Conservation (phyloP, 2,888 invertebrate species). For the Thymelicus acteon region DNA sequence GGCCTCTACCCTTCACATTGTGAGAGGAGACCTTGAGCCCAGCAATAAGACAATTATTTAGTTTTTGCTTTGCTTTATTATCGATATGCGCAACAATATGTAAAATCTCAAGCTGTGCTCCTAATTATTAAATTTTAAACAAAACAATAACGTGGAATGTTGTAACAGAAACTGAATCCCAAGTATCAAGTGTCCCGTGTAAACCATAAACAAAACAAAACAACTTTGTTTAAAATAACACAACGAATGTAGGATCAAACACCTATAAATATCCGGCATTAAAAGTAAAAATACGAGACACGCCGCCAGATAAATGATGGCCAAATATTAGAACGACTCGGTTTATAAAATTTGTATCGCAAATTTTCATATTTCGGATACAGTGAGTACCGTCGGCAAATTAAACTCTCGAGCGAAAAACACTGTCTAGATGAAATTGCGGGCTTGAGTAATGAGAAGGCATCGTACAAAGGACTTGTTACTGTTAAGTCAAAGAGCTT, state of each 20-base stretch:
- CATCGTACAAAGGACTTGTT: neutral
- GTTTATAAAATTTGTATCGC: constrained; percentile 38
- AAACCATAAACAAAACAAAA: constrained; percentile 20
- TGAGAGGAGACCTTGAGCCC: too few relatives aligned
- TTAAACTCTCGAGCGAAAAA: neutral
- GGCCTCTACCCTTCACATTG: too few relatives aligned
- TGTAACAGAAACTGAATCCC: constrained; percentile 3
- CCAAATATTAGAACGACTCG: constrained; percentile 36
- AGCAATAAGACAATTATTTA: too few relatives aligned
- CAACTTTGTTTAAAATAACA: constrained; percentile 27
- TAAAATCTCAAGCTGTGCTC: too few relatives aligned
- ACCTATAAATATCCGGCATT: constrained; percentile 34
- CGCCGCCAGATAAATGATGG: constrained; percentile 27
- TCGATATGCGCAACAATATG: too few relatives aligned
- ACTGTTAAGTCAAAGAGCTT: neutral
- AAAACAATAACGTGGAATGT: constrained; percentile 6
- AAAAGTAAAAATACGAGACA: constrained; percentile 30
- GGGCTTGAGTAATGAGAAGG: neutral
- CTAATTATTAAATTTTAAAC: neutral
- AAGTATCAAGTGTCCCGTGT: constrained; percentile 18
- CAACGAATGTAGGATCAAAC: constrained; percentile 31
- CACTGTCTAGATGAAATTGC: neutral
- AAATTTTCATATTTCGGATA: constrained; percentile 30
- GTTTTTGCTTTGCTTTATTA: too few relatives aligned
- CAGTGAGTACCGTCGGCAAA: constrained; percentile 15